phyloP scores from a whole-genome alignment of 2,797 vertebrate species.

The Hephaestus fuliginosus region DNA sequence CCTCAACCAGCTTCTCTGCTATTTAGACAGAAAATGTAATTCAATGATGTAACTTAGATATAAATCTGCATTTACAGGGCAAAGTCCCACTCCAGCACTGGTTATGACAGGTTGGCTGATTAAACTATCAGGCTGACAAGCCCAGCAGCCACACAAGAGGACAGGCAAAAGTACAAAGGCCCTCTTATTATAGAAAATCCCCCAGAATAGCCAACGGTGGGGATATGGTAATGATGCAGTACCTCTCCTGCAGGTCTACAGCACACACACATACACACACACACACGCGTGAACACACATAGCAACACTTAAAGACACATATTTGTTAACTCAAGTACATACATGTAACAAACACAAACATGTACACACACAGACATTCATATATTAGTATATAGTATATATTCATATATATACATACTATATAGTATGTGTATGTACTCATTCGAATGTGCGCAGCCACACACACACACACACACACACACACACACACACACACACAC shows the following conservation, averaged over 20 bases:
- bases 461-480: slow-evolving; percentile 22
- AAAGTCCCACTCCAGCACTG: slow-evolving; percentile 78
- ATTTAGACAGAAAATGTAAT: slow-evolving; percentile 86
- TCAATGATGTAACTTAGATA: slow-evolving; percentile 86
- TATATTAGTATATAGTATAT: background rate
- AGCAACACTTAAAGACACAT: slow-evolving; percentile 47
- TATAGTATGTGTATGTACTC: slow-evolving; percentile 12
- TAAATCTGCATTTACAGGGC: slow-evolving; percentile 84
- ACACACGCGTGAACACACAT: background rate
- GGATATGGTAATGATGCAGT: slow-evolving; percentile 83
- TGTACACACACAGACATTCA: slow-evolving; percentile 26
- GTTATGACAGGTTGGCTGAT: slow-evolving; percentile 82
- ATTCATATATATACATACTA: slow-evolving; percentile 1
- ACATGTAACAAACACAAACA: slow-evolving; percentile 53
- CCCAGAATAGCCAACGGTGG: slow-evolving; percentile 80
- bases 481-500: slow-evolving; percentile 37
- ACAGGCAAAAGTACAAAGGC: slow-evolving; percentile 80
- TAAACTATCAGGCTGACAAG: slow-evolving; percentile 84
- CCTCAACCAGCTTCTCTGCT: slow-evolving; percentile 76
- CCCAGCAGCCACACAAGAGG: slow-evolving; percentile 82
- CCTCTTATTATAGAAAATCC: slow-evolving; percentile 82
- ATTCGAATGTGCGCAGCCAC: background rate
- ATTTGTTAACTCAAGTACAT: slow-evolving; percentile 38
- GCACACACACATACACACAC: slow-evolving; percentile 11
- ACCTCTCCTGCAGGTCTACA: slow-evolving; percentile 68